Evolutionary conservation across 2,113 vertebrate genomes (phyloP).

Genomic region (Eptesicus fuscus): DNA sequence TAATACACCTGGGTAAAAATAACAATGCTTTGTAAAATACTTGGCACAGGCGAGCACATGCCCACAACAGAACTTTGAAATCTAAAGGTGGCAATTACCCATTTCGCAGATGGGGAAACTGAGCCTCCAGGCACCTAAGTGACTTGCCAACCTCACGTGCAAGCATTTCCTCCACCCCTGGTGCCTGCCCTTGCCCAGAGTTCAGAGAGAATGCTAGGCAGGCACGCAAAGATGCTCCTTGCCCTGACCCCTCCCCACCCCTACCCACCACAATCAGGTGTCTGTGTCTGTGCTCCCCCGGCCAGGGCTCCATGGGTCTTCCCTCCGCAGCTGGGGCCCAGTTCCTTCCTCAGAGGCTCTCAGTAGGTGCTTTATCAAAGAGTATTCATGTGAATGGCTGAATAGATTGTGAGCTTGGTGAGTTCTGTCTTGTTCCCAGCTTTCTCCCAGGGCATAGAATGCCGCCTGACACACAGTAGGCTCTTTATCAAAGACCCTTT

Average conservation of each 20-base stretch:
- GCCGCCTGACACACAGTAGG: background rate
- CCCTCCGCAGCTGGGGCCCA: background rate
- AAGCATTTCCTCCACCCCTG: too few relatives aligned
- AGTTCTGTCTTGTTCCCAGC: background rate
- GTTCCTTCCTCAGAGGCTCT: background rate
- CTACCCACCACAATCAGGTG: background rate
- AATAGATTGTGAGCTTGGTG: background rate
- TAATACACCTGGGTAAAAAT: background rate
- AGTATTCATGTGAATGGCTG: background rate
- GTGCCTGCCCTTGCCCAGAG: fast-evolving
- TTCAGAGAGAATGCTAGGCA: background rate
- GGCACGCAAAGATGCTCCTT: background rate
- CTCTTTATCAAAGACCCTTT: background rate
- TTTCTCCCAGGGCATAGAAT: background rate
- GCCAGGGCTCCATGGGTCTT: too few relatives aligned
- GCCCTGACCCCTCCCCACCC: too few relatives aligned
- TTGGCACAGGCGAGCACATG: background rate
- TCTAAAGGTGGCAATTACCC: too few relatives aligned
- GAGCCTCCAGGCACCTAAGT: background rate
- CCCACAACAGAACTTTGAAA: background rate
- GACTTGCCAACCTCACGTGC: background rate
- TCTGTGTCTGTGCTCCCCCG: background rate
- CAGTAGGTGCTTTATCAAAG: background rate
- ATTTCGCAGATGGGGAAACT: background rate
- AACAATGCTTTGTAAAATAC: fast-evolving